These are phyloP conservation scores for Chironomus riparius DNA, from an alignment of 2,888 invertebrate genomes.

Conservation along the genomic window DNA sequence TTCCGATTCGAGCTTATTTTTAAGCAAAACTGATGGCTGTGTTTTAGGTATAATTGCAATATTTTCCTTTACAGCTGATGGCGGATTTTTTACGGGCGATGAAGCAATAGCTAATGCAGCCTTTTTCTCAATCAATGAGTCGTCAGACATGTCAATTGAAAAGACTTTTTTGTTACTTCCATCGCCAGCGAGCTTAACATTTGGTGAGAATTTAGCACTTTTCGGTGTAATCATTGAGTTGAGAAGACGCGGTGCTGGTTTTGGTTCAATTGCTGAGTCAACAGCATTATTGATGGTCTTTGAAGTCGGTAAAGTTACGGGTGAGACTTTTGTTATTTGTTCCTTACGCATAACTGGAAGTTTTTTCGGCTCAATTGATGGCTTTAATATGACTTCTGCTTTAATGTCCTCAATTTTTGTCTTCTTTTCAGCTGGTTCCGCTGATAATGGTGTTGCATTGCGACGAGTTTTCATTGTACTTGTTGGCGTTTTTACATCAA, in stretches of 20 bases:
- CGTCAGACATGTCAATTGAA: constrained; percentile 3
- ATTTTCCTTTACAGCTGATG: constrained; percentile 13
- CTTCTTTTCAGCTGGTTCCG: background rate
- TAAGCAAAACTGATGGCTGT: constrained; percentile 4
- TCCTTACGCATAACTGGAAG: background rate
- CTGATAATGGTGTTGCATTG: background rate
- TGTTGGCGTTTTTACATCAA: background rate
- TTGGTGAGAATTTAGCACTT: background rate
- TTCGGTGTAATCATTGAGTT: constrained; percentile 15
- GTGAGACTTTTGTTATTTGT: background rate
- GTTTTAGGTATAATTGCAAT: constrained; percentile 2
- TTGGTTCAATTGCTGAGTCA: background rate
- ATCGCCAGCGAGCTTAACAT: constrained; percentile 12
- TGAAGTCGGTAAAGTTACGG: background rate
- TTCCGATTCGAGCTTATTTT: constrained; percentile 16
- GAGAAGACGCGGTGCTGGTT: constrained; percentile 1
- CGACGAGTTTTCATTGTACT: background rate
- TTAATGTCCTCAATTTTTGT: background rate
- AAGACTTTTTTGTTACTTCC: constrained; percentile 13
- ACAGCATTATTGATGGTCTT: background rate
- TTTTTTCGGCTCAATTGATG: background rate
- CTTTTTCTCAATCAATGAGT: background rate
- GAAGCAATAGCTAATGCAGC: background rate
- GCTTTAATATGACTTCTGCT: background rate
- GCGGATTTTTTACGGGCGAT: background rate